Evolutionary conservation across 2,113 vertebrate genomes (phyloP).

Genomic region (Eonycteris spelaea): DNA sequence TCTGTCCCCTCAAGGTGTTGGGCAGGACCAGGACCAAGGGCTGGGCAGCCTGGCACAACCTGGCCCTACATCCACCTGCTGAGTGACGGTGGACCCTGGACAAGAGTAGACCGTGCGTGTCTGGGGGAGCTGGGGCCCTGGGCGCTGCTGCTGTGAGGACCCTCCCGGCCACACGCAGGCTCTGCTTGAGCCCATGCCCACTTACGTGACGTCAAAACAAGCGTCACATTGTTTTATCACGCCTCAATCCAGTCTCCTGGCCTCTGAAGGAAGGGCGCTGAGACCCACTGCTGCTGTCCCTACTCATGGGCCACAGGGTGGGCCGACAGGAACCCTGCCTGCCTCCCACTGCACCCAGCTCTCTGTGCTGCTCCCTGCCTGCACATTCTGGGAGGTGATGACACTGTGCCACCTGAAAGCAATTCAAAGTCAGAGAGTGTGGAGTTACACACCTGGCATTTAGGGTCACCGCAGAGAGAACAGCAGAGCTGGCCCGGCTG

Average conservation of each 20-base stretch:
- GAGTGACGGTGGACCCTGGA: neutral
- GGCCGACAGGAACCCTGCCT: neutral
- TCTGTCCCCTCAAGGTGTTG: neutral
- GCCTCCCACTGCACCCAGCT: neutral
- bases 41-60: neutral
- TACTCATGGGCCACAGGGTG: no score
- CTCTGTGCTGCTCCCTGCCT: no score
- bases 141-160: rapidly evolving
- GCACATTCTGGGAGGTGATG: no score
- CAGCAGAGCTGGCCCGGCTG: rapidly evolving
- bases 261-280: neutral
- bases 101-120: neutral
- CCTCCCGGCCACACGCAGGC: neutral
- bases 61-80: neutral
- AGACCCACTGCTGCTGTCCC: neutral
- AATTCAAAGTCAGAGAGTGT: no score
- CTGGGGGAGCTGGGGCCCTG: no score
- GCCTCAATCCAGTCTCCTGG: neutral
- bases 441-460: neutral
- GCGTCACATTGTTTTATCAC: rapidly evolving
- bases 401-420: no score
- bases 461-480: neutral
- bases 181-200: neutral
- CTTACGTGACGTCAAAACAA: neutral
- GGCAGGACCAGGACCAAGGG: neutral